Evolutionary conservation across 2,888 invertebrate species (phyloP), one percentile per base, ranked within the genome.

Genomic region (Gandaritis pyraliata): DNA sequence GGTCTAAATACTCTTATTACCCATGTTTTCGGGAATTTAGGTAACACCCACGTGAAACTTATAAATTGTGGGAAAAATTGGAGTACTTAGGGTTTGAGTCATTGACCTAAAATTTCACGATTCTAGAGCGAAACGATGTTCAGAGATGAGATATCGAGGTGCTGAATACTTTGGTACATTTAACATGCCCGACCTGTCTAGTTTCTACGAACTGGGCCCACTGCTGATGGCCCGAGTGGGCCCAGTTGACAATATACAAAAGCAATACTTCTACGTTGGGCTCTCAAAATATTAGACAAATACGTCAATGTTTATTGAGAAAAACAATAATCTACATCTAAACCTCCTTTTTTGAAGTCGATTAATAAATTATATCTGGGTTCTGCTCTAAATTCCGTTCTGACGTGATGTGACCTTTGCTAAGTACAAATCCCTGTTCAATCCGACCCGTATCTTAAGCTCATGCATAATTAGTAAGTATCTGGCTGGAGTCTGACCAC

Each of bases 391-490:
- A 6, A 23, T 23, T 23, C 23, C 6, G 23, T 33, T 33, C 33
- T 33, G 16, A 15, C 29, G 51, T 33, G 30, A 15, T 38, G 51
- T 33, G 30, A 59, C 59, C 52, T 61, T 61, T 53, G 12, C 43
- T 39, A 60, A 67, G 64, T 58, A 61, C 30, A 30, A 52, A 58
- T 2, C 48, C 45, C 23, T 64, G 64, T 67, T 54, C 45, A 33
- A 48, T 51, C 43, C 50, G 46, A 57, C 58, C 64, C 56, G 43
- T 54, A 53, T 60, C 33, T 47, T 41, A 53, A 16, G 29, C 39
- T 53, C 57, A 45, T 64, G 52, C 62, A 65, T 62, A 59, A 58
- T 61, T 61, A 58, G 29, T 16, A 16, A 15, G 6, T 23, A 23
- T n/a, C 13, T n/a, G n/a, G 4, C 13, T n/a, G 15, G 15, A 23